Percentiles rank a stretch among this genome's conserved stretches.
Evolutionary conservation across 2,797 vertebrate genomes (phyloP).

Genomic region (Petrocephalus schoutedeni): DNA sequence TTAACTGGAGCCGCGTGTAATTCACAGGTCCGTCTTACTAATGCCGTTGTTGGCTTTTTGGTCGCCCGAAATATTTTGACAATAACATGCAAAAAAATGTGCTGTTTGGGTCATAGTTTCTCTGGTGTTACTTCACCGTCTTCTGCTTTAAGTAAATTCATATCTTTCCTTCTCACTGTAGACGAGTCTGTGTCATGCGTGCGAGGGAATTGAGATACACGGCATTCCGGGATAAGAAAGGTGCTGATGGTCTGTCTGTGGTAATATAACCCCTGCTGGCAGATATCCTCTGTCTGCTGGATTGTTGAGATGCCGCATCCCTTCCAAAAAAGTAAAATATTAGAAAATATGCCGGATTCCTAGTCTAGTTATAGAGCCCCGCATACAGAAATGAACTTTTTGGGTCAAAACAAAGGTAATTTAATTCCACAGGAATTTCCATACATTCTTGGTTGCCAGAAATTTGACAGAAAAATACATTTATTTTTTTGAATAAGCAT

Average conservation of each 20-base stretch:
- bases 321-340: conserved; percentile 21
- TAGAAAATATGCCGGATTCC: conserved; percentile 21
- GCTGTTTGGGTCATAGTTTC: not conserved
- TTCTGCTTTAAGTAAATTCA: not conserved
- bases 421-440: conserved; percentile 9
- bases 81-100: not conserved
- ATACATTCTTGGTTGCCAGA: not conserved
- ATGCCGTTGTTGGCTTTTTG: not conserved
- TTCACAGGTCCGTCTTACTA: not conserved
- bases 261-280: conserved; percentile 12
- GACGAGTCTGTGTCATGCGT: not conserved
- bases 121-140: not conserved
- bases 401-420: conserved; percentile 16
- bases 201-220: not conserved
- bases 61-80: not conserved
- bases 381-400: conserved; percentile 16
- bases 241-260: conserved; percentile 11
- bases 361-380: conserved; percentile 29
- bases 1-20: conserved; percentile 20
- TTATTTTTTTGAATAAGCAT: conserved; percentile 23
- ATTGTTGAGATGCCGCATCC: conserved; percentile 21
- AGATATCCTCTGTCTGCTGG: not conserved
- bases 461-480: not conserved
- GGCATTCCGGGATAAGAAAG: not conserved
- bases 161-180: not conserved